These are phyloP conservation scores for Callaeas wilsoni DNA, from an alignment of 2,113 vertebrate species.

Conservation along the genomic window DNA sequence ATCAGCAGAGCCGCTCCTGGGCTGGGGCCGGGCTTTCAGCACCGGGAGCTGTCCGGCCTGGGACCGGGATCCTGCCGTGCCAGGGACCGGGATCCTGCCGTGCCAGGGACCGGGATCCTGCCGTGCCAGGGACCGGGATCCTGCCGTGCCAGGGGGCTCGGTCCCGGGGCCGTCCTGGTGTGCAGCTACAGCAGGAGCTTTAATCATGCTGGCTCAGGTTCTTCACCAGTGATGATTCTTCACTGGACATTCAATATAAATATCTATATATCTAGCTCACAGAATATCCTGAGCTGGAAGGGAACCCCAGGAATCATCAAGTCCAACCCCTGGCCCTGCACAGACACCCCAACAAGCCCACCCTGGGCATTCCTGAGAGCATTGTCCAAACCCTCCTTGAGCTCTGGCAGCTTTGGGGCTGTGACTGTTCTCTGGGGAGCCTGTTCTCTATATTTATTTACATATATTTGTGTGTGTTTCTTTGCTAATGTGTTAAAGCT, in stretches of 20 bases:
- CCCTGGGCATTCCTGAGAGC: too few species aligned
- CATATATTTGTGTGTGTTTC: too few species aligned
- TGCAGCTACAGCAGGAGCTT: not conserved
- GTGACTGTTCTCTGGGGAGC: not conserved
- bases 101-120: too few species aligned
- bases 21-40: not conserved
- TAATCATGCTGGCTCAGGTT: not conserved
- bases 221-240: not conserved
- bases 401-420: not conserved
- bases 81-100: too few species aligned
- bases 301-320: not conserved
- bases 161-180: too few species aligned
- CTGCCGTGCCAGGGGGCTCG: too few species aligned
- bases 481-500: not conserved
- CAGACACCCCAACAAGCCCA: not conserved
- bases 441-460: not conserved
- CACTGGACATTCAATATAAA: not conserved
- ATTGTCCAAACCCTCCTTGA: too few species aligned
- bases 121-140: too few species aligned
- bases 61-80: too few species aligned
- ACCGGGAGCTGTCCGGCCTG: not conserved
- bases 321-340: not conserved
- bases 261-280: not conserved
- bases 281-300: not conserved
- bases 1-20: fast-evolving